phyloP scores from a whole-genome alignment of 2,113 vertebrate genomes.

The Salvelinus fontinalis region DNA sequence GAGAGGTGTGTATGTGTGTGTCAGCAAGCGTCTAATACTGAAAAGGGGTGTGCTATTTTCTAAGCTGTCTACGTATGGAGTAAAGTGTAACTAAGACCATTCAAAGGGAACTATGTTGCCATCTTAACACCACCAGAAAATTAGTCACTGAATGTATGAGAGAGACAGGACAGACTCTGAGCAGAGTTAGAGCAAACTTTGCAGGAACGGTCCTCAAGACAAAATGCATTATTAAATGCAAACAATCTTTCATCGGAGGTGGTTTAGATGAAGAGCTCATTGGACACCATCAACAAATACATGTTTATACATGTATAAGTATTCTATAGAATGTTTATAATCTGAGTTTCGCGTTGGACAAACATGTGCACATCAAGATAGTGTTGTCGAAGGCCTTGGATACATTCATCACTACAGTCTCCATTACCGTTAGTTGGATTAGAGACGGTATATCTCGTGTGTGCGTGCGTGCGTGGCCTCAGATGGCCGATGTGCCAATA shows the following conservation, averaged over 20 bases:
- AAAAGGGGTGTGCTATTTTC: slow-evolving; percentile 30
- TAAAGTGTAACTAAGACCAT: too few species aligned
- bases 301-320: neutral
- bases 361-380: slow-evolving; percentile 12
- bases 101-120: neutral
- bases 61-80: too few species aligned
- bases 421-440: slow-evolving; percentile 15
- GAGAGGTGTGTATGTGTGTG: slow-evolving; percentile 4
- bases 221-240: neutral
- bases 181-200: neutral
- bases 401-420: slow-evolving; percentile 18
- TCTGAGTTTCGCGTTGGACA: slow-evolving; percentile 7
- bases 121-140: neutral
- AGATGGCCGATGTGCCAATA: too few species aligned
- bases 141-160: neutral
- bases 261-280: neutral
- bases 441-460: slow-evolving; percentile 18
- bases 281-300: neutral
- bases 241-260: neutral
- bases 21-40: slow-evolving; percentile 31
- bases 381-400: neutral
- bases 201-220: slow-evolving; percentile 14
- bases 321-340: neutral
- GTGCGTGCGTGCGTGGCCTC: slow-evolving; percentile 6
- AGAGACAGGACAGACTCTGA: neutral